These are phyloP conservation scores for Smutsia temminckii DNA, from an alignment of 2,797 vertebrate species.

Conservation along the genomic window DNA sequence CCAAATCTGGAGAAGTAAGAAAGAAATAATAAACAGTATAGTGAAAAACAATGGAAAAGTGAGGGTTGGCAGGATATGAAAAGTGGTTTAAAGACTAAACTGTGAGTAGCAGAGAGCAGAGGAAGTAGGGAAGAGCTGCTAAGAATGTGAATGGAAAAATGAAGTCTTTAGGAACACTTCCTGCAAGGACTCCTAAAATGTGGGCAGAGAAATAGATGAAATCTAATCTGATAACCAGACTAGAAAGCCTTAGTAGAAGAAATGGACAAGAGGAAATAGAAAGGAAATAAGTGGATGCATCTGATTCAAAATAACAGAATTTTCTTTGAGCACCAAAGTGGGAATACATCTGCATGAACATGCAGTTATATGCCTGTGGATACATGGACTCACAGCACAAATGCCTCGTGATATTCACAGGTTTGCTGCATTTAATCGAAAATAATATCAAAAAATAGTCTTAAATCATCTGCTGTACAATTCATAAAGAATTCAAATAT, in stretches of 20 bases:
- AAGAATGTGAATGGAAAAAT: too few species aligned
- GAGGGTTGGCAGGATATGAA: not conserved
- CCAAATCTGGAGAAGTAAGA: not conserved
- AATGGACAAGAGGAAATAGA: not conserved
- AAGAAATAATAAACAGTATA: not conserved
- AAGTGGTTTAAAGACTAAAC: not conserved
- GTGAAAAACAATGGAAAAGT: not conserved
- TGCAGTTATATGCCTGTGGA: rapidly evolving
- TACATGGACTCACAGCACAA: rapidly evolving
- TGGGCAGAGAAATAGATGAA: not conserved
- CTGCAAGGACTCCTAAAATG: not conserved
- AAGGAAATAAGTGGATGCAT: not conserved
- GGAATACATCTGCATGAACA: too few species aligned
- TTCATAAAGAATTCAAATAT: not conserved
- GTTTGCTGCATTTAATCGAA: not conserved
- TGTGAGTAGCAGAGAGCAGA: not conserved
- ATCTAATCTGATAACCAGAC: not conserved
- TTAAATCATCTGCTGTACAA: not conserved
- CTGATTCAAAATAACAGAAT: not conserved
- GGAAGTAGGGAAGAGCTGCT: not conserved
- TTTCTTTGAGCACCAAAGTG: not conserved
- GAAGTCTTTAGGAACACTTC: not conserved
- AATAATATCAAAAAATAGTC: not conserved
- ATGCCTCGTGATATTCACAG: rapidly evolving
- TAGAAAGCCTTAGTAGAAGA: not conserved